Evolutionary conservation across 2,888 invertebrate genomes (phyloP), one percentile per base, ranked within the genome.

Genomic region (Pomacea canaliculata): DNA sequence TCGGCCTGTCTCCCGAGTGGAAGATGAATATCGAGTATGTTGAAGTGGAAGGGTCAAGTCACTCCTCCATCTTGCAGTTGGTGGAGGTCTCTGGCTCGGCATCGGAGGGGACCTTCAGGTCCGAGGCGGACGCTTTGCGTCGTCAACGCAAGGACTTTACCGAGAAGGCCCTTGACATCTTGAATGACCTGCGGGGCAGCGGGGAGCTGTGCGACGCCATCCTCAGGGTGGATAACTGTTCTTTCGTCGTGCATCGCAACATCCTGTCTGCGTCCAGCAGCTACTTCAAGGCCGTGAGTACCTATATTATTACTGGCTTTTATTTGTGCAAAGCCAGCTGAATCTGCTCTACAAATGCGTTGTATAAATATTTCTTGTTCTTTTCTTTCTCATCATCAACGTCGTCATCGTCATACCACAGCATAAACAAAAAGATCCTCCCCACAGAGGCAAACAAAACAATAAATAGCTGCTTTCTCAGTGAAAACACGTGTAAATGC

Each of bases 201-300:
- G 95, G 95, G 89, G 93, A 96, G 86, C 93, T 97, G 66, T 96
- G 96, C 91, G 97, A 97, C 91, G 97, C 96, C 10, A 94, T 94
- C 59, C 93, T 95, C 70, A 69, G 73, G n/a, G 94, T 95, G 85
- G 96, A 96, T 90, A 95, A 95, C 78, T 93, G 94, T 71, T 92
- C 93, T 80, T 96, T 96, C 88, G 95, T 95, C 68, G 95, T 97
- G 73, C 97, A 97, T 91, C 94, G 90, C 49, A 88, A 88, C 76
- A 89, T 90, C 76, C 83, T 90, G 84, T 89, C 89, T 0, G 95
- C 96, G 76, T 96, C 96, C 92, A 97, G 97, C 89, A 94, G 95
- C 67, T 97, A 97, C 92, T 97, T 97, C 92, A 95, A 96, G 91
- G 94, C 95, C 12, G 51, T 56, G 51, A 56, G 8, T 16, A 56